These are phyloP conservation scores for Canis aureus DNA, from an alignment of 2,113 vertebrate genomes.

Conservation along the genomic window DNA sequence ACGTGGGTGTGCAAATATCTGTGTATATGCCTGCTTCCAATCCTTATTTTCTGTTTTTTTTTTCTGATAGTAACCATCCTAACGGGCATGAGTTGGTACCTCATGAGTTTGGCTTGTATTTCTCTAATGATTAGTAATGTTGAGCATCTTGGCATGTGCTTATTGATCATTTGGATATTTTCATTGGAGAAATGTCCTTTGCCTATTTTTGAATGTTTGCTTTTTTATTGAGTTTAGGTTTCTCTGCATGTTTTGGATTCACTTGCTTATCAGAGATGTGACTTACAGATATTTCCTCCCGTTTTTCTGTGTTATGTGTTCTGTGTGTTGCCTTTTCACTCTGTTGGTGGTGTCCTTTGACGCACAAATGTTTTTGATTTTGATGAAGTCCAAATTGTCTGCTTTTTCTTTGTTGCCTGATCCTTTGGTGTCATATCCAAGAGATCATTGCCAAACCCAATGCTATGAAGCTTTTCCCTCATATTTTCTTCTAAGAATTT, in stretches of 20 bases:
- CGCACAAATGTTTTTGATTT: background rate
- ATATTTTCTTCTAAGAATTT: background rate
- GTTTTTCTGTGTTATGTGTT: background rate
- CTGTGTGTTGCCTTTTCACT: background rate
- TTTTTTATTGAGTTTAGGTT: background rate
- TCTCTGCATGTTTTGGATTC: background rate
- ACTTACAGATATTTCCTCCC: background rate
- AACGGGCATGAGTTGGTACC: background rate
- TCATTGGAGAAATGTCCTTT: background rate
- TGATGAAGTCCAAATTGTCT: background rate
- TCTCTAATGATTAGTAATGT: background rate
- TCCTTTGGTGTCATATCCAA: background rate
- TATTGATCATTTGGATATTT: background rate
- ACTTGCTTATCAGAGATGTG: background rate
- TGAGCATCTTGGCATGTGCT: background rate
- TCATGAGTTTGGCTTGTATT: background rate
- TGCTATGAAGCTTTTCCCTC: background rate
- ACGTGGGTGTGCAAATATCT: background rate
- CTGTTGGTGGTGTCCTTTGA: background rate
- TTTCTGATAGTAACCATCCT: background rate
- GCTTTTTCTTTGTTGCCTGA: background rate
- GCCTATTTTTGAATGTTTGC: background rate
- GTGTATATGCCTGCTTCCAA: background rate
- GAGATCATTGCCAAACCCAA: background rate
- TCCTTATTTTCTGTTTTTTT: too few species aligned